phyloP scores from a whole-genome alignment of 1,140 invertebrate species.

The Trichonephila inaurata region DNA sequence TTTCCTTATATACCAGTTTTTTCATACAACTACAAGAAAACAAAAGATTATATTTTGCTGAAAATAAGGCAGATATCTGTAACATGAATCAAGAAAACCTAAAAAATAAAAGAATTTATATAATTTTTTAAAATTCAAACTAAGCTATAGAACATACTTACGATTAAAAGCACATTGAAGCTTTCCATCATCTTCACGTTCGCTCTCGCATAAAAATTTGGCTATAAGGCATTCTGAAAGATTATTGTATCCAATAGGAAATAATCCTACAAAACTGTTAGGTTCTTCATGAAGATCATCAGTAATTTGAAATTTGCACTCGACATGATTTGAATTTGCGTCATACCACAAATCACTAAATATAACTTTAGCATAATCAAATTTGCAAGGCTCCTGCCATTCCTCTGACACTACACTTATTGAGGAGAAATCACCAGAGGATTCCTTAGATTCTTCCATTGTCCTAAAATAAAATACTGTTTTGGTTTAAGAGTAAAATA shows the following conservation, averaged over 20 bases:
- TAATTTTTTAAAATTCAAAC: no score
- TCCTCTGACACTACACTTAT: background rate
- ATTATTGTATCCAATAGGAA: constrained; percentile 42
- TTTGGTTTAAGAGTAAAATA: no score
- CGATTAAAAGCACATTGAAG: constrained; percentile 24
- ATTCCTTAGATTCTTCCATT: background rate
- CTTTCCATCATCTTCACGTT: constrained; percentile 50
- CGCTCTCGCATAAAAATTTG: constrained; percentile 5
- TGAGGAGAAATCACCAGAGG: background rate
- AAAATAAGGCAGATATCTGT: no score
- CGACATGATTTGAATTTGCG: background rate
- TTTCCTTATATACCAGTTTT: no score
- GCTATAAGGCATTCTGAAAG: constrained; percentile 10
- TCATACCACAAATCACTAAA: constrained; percentile 41
- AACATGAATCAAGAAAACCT: no score
- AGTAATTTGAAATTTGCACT: constrained; percentile 42
- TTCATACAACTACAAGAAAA: no score
- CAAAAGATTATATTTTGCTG: no score
- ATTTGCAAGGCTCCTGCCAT: constrained; percentile 39
- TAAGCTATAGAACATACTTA: background rate
- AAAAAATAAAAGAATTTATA: no score
- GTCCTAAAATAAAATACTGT: background rate
- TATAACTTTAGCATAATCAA: constrained; percentile 66
- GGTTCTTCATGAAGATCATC: constrained; percentile 52
- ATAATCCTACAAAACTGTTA: constrained; percentile 51